A percentile compares a stretch with the other conserved stretches of the same genome.
phyloP scores from a whole-genome alignment of 2,888 invertebrate species.

The Leptogaster cylindrica region DNA sequence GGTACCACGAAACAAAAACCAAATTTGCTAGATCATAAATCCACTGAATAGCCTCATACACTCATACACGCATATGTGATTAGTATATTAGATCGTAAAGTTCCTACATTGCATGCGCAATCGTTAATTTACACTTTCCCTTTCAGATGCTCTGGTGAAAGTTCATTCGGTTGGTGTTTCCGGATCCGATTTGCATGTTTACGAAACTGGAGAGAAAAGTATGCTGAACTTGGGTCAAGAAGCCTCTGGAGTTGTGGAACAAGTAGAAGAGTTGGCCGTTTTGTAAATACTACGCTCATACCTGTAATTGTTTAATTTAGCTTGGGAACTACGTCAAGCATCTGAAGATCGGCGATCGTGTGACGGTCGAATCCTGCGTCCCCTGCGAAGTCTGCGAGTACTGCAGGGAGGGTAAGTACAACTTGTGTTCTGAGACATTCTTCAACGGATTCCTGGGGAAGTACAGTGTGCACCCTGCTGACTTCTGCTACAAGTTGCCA shows the following conservation, averaged over 20 bases:
- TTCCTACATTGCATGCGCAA: not conserved
- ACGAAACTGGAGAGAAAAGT: constrained; percentile 53
- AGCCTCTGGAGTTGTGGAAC: constrained; percentile 77
- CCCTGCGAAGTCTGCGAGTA: constrained; percentile 82
- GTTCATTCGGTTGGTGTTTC: constrained; percentile 93
- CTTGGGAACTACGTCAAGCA: constrained; percentile 69
- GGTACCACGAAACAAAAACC: not conserved
- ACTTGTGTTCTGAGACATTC: constrained; percentile 53
- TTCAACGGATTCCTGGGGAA: constrained; percentile 55
- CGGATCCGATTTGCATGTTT: constrained; percentile 92
- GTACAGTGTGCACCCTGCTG: constrained; percentile 54
- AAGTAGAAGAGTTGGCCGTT: too few species aligned
- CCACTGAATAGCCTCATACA: not conserved
- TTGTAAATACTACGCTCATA: too few species aligned
- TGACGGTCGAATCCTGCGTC: constrained; percentile 91
- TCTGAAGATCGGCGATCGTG: constrained; percentile 81
- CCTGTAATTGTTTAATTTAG: constrained; percentile 42
- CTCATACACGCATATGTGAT: not conserved
- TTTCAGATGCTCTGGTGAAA: constrained; percentile 66
- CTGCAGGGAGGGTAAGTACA: constrained; percentile 69
- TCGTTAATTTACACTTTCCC: not conserved
- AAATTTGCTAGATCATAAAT: not conserved
- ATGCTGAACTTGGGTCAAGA: constrained; percentile 84
- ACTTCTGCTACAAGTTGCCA: constrained; percentile 55
- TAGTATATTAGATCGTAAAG: not conserved